phyloP scores from a whole-genome alignment of 1,140 invertebrate species.

The Pseudomyrmex concolor region DNA sequence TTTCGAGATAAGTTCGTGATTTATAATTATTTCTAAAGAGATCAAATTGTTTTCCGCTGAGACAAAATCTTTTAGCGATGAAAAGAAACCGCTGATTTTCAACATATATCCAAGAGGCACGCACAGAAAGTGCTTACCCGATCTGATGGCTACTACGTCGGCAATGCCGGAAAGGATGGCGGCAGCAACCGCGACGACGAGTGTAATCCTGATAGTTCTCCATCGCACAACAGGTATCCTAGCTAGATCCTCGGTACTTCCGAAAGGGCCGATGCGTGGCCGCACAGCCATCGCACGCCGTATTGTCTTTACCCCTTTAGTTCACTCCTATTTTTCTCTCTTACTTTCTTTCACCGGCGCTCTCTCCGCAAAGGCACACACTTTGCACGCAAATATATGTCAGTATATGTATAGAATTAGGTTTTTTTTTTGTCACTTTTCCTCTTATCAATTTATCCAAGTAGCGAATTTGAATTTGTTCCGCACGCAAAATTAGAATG shows the following conservation, averaged over 20 bases:
- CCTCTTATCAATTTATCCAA: neutral
- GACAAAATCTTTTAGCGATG: neutral
- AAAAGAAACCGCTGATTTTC: neutral
- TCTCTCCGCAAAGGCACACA: conserved; percentile 23
- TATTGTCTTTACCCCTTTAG: conserved; percentile 6
- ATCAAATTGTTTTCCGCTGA: neutral
- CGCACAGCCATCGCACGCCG: conserved; percentile 79
- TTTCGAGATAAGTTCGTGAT: no score
- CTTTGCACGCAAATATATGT: conserved; percentile 51
- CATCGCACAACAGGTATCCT: conserved; percentile 24
- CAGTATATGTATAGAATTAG: conserved; percentile 7
- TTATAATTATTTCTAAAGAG: no score
- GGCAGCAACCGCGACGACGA: conserved; percentile 48
- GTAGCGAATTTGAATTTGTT: neutral
- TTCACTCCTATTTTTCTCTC: conserved; percentile 66
- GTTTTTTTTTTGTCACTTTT: conserved; percentile 17
- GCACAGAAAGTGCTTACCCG: conserved; percentile 41
- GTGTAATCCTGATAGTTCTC: conserved; percentile 18
- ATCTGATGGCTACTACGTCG: conserved; percentile 53
- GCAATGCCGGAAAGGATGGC: conserved; percentile 28
- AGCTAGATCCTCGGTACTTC: conserved; percentile 48
- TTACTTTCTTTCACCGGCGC: conserved; percentile 26
- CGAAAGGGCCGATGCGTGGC: conserved; percentile 76
- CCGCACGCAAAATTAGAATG: neutral
- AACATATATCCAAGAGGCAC: neutral